Evolutionary conservation across 2,113 vertebrate species (phyloP), one percentile per base, ranked within the genome.

Genomic region (Ceuthmochares aereus): DNA sequence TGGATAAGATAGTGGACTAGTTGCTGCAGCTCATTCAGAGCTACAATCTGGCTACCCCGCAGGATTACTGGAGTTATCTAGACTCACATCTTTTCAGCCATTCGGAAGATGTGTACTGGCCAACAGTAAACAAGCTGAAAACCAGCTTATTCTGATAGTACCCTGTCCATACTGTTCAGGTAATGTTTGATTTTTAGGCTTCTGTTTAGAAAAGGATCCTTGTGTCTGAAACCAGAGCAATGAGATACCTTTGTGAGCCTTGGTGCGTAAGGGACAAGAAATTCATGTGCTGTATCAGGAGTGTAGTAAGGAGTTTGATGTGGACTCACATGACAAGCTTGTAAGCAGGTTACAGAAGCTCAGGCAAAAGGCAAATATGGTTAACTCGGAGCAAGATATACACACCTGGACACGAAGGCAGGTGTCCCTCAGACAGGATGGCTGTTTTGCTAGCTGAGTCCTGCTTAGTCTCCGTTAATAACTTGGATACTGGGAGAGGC

Each of bases 1-100:
- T 99, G 97, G 99, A 99, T 96, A 99, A 99, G 95, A 99, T 99
- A 95, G 99, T 99, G 42, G 99, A 99, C 2, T 99, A 99, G 97
- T 96, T 99, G 73, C 99, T 99, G 97, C 98, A 98, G 87, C 98
- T 99, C 12, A 98, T 99, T 82, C 99, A 99, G 96, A 98, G 84
- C 86, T 99, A 98, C 9, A 99, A 99, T 64, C 97, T 99, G 92
- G 55, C 93, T 3, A 99, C 98, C 19, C 96, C 99, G 70, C 98
- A 98, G 92, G 99, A 99, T 91, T 99, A 99, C 84, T 99, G 99
- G 99, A 95, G 97, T 34, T 99, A 99, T 84, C 97, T 99, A 75
- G 99, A 99, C 87, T 97, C 98, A 1, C 97, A 99, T 14, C 98
- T 99, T 18, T 99, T 99, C 96, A 98, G 98, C 96, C 97, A 99